These are phyloP conservation scores for Hormaphis cornu DNA, from an alignment of 1,140 invertebrate genomes.

Conservation along the genomic window DNA sequence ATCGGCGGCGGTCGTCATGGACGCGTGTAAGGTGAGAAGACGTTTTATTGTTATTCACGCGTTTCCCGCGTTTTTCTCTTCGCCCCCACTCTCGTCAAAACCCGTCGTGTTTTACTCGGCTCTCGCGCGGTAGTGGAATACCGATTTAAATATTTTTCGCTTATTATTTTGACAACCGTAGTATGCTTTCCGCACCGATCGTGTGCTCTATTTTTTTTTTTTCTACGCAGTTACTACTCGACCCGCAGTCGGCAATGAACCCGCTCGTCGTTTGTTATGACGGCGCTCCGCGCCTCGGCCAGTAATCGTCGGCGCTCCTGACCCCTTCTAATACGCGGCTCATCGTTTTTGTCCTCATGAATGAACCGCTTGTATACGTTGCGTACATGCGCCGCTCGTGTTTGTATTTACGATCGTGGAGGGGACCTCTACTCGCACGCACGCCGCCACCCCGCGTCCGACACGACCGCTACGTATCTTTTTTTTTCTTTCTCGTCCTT, in stretches of 20 bases:
- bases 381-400: neutral
- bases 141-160: neutral
- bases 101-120: neutral
- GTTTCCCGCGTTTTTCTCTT: constrained; percentile 28
- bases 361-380: constrained; percentile 11
- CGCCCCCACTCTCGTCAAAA: neutral
- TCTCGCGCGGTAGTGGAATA: neutral
- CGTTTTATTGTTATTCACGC: neutral
- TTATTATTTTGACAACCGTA: neutral
- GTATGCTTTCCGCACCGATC: neutral
- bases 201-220: neutral
- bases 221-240: constrained; percentile 18
- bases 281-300: neutral
- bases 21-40: neutral
- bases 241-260: neutral
- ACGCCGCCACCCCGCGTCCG: neutral
- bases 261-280: constrained; percentile 25
- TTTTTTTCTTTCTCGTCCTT: constrained; percentile 16
- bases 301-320: constrained; percentile 7
- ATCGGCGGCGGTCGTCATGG: neutral
- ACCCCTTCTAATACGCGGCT: constrained; percentile 23
- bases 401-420: neutral
- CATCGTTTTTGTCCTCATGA: constrained; percentile 3
- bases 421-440: neutral
- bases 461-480: too few species aligned